phyloP scores from a whole-genome alignment of 2,888 invertebrate genomes.

The Brachycybe producta region DNA sequence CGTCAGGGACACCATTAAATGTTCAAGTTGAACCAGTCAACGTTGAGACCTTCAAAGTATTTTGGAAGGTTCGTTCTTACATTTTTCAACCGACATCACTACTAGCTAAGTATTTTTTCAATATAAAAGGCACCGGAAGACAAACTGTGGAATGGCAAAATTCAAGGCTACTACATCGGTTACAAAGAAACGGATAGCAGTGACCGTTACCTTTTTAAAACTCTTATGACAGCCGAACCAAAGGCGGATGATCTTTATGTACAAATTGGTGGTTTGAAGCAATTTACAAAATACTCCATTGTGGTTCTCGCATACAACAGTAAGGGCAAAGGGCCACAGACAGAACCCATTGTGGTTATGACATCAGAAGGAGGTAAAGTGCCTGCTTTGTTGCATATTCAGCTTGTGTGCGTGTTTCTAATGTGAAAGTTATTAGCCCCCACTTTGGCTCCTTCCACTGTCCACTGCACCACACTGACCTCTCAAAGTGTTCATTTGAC shows the following conservation, averaged over 20 bases:
- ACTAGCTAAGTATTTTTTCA: too few species aligned
- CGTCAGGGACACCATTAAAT: slow-evolving; percentile 7
- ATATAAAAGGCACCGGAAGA: slow-evolving; percentile 14
- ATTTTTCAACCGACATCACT: neutral
- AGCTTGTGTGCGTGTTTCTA: too few species aligned
- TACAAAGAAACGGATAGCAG: slow-evolving; percentile 15
- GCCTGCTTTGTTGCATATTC: too few species aligned
- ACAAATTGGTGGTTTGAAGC: slow-evolving; percentile 13
- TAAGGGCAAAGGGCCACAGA: slow-evolving; percentile 23
- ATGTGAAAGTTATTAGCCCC: too few species aligned
- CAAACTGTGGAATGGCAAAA: slow-evolving; percentile 18
- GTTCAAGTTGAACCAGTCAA: slow-evolving; percentile 12
- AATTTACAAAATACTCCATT: slow-evolving; percentile 20
- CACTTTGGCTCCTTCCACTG: neutral
- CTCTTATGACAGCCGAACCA: slow-evolving; percentile 11
- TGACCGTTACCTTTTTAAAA: slow-evolving; percentile 13
- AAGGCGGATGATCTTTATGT: slow-evolving; percentile 8
- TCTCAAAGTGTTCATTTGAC: slow-evolving; percentile 3
- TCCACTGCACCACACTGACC: slow-evolving; percentile 6
- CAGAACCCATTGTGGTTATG: slow-evolving; percentile 16
- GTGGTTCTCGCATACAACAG: slow-evolving; percentile 20
- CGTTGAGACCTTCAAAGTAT: slow-evolving; percentile 11
- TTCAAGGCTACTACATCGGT: slow-evolving; percentile 16
- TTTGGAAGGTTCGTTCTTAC: slow-evolving; percentile 10
- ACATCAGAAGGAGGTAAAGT: slow-evolving; percentile 17